Base-by-base conservation (phyloP, 2,113 vertebrate species). In the Rhynchomys soricoides region DNA sequence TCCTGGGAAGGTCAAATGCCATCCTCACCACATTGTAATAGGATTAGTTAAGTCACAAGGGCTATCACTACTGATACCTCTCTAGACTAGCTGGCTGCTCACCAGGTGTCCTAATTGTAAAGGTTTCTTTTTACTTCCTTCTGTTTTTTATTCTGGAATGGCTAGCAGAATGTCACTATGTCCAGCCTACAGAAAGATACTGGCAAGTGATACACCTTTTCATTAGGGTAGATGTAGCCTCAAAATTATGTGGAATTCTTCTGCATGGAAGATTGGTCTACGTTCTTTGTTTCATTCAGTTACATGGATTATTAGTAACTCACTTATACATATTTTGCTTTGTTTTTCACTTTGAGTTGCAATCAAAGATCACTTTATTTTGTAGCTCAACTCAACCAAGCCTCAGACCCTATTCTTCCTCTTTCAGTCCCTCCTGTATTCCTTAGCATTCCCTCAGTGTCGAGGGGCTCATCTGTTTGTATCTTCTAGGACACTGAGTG, bases 211-310 rank as follows among this genome's bases (percentile, higher is more conserved):
- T 2, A 1, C 43, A 89, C 31, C 59, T 93, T 40, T 73, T 79
- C 8, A 50, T 89, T 57, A 87, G 59, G 83, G 26, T 86, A 22
- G 7, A 26, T 26, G 7, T 91, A 59, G 48, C 59, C 86, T 5
- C 86, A 90, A 89, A 90, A 77, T 45, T 26, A 45, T 11, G 17
- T 95, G 68, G 34, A 66, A 43, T 62, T 91, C 59, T 96, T 96
- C 62, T 62, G 10, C 34, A 9, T 73, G 50, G 45, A 59, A 68
- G 77, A 52, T 89, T 13, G 74, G 45, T 90, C 22, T 62, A 0
- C 74, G 37, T 29, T 86, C 8, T 19, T 40, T 15, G 7, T 62
- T 79, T 91, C 59, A 52, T 24, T 70, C 64, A 15, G 31, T 26
- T 45, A 26, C 3, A 0, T 17, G 31, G 50, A 0, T n/a, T 11